A percentile compares a stretch with the other conserved stretches of the same genome.
Conservation (phyloP, 2,797 vertebrate species). For the Rhincodon typus region DNA sequence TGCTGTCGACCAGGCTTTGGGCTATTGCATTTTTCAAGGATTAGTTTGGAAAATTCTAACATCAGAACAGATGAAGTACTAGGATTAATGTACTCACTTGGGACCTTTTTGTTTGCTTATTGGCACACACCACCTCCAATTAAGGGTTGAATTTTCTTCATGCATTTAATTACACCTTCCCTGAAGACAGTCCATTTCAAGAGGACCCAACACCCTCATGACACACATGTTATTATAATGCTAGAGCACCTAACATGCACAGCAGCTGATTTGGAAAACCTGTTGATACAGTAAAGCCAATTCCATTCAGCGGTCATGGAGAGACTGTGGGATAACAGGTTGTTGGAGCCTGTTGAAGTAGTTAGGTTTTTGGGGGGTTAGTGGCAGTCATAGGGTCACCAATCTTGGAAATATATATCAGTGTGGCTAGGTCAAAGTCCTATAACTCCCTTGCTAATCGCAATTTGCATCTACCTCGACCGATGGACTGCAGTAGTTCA, state of each 20-base stretch:
- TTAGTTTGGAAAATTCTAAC: too few species aligned
- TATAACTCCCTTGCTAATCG: too few species aligned
- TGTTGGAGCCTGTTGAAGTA: not conserved
- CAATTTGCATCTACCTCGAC: too few species aligned
- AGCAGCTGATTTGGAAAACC: not conserved
- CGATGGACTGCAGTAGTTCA: too few species aligned
- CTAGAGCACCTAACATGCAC: not conserved
- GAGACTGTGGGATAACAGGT: not conserved
- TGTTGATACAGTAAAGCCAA: not conserved
- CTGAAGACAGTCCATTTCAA: not conserved
- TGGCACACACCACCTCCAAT: not conserved
- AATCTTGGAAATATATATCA: too few species aligned
- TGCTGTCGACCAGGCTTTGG: not conserved
- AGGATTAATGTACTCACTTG: not conserved
- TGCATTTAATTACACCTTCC: not conserved
- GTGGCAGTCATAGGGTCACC: not conserved
- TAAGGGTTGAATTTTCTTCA: not conserved
- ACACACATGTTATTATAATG: not conserved
- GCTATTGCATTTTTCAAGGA: not conserved
- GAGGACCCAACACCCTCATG: not conserved
- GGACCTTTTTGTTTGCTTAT: not conserved
- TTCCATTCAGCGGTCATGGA: not conserved
- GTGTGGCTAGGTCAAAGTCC: too few species aligned
- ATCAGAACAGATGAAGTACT: too few species aligned
- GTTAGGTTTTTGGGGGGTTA: not conserved